Base-by-base conservation (phyloP, 1,140 invertebrate genomes). In the Holotrichia oblita region DNA sequence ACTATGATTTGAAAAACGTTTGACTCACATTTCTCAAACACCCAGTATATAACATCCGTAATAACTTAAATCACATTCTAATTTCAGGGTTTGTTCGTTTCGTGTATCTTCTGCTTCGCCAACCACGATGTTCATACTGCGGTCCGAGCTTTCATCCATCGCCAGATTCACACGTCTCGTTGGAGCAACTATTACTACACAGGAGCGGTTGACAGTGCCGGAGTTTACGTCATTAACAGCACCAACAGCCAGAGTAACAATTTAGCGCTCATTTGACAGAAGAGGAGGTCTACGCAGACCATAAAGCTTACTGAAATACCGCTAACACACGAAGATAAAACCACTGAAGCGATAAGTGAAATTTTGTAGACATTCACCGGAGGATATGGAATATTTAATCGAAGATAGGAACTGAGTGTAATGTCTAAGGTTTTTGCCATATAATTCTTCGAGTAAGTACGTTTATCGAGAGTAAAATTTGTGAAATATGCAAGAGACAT, bases 51-150 rank as follows among this genome's bases (percentile, higher is more conserved):
- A 34, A 34, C 27, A 34, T 34, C n/a, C n/a, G n/a, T 34, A 34
- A 34, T 34, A 34, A 34, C 27, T 2, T 34, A 34, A 34, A 34
- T 34, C 4, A 34, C 27, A 4, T 34, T 34, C 27, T 34, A 34
- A 55, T 82, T 83, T 59, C 78, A 97, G 94, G 96, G 96, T 75
- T 89, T 96, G 10, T 94, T 93, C 79, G 94, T 97, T 0, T 92
- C 95, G 0, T 89, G 95, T 27, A 88, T 98, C 3, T 97, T 97
- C 85, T 98, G 96, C 85, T 97, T 97, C 88, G 95, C 94, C 83
- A 97, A 98, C 86, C 94, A 95, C 80, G 95, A 97, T 89, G 96
- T 97, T 12, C 85, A 87, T 69, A 86, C 87, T 17, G 88, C 88
- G 9, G 83, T 89, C 6, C 85, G 87, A 40, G 85, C 83, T n/a